These are phyloP conservation scores for Agrilus biguttatus DNA, from an alignment of 2,888 invertebrate species.

Conservation along the genomic window DNA sequence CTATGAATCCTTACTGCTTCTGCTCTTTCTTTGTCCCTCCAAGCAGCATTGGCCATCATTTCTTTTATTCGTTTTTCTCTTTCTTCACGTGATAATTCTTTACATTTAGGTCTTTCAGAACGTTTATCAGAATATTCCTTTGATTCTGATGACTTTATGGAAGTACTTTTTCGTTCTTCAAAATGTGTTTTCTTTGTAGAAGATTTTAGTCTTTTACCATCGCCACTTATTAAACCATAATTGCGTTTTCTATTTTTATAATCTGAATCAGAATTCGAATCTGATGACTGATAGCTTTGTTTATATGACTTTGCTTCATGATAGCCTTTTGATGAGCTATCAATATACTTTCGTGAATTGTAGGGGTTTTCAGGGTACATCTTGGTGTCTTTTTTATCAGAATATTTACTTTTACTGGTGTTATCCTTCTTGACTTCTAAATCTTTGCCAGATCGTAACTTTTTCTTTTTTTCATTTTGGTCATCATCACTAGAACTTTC, in stretches of 20 bases:
- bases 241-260: slow-evolving; percentile 13
- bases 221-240: slow-evolving; percentile 29
- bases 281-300: slow-evolving; percentile 1
- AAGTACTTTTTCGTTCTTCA: neutral
- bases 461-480: slow-evolving; percentile 7
- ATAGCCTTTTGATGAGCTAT: too few relatives aligned
- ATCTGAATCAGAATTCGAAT: slow-evolving; percentile 8
- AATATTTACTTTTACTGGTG: neutral
- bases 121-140: slow-evolving; percentile 3
- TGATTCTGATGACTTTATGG: slow-evolving; percentile 7
- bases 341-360: too few relatives aligned
- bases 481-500: slow-evolving; percentile 5
- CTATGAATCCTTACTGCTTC: slow-evolving; percentile 47
- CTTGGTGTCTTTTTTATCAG: neutral
- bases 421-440: neutral
- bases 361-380: too few relatives aligned
- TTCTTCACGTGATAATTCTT: slow-evolving; percentile 44
- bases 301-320: too few relatives aligned
- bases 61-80: slow-evolving; percentile 55
- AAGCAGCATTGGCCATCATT: slow-evolving; percentile 71
- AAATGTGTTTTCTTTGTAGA: slow-evolving; percentile 6
- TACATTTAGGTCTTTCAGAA: slow-evolving; percentile 6
- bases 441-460: slow-evolving; percentile 2
- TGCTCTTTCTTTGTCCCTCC: slow-evolving; percentile 52
- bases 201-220: slow-evolving; percentile 23